These are phyloP conservation scores for Mionectes macconnelli DNA, from an alignment of 2,113 vertebrate genomes.

Conservation along the genomic window DNA sequence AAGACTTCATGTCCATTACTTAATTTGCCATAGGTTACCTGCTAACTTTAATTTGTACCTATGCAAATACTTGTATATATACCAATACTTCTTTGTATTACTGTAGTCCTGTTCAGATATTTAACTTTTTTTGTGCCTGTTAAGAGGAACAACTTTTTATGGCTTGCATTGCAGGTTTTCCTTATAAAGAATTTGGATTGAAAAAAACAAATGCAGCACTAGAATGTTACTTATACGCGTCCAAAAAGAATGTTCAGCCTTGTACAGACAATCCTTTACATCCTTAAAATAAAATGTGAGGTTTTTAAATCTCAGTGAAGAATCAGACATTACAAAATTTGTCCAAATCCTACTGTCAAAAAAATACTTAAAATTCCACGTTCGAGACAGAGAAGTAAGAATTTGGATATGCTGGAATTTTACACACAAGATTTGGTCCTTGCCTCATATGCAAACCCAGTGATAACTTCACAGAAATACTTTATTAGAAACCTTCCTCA, in stretches of 20 bases:
- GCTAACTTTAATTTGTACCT: neutral
- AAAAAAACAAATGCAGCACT: neutral
- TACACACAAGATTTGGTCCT: neutral
- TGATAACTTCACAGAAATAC: neutral
- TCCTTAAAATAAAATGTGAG: neutral
- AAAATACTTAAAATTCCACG: neutral
- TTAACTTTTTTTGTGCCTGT: neutral
- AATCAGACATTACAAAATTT: neutral
- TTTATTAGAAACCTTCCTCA: neutral
- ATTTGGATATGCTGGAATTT: neutral
- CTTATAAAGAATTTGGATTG: neutral
- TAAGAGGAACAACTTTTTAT: neutral
- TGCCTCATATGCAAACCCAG: neutral
- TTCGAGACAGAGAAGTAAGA: neutral
- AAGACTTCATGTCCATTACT: neutral
- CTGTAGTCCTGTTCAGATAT: neutral
- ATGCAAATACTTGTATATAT: neutral
- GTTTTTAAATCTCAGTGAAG: neutral
- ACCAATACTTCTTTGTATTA: neutral
- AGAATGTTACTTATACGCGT: neutral
- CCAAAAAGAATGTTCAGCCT: neutral
- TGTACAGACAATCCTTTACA: neutral
- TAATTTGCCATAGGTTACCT: neutral
- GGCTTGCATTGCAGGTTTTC: neutral
- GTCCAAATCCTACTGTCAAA: neutral